A percentile compares a stretch with the other conserved stretches of the same genome.
Evolutionary conservation across 1,140 invertebrate genomes (phyloP).

Genomic region (Solenopsis fugax): DNA sequence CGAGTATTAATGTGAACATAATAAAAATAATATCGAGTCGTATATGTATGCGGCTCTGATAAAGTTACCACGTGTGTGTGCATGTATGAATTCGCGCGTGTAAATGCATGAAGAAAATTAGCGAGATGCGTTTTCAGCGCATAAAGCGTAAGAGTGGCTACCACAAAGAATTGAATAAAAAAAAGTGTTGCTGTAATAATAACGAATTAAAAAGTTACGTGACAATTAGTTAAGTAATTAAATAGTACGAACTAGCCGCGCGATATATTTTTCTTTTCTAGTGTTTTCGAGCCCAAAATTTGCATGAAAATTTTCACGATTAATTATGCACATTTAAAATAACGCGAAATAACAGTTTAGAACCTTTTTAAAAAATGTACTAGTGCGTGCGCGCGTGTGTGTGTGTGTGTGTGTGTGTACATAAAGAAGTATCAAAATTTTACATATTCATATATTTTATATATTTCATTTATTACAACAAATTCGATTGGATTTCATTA

Average conservation of each 20-base stretch:
- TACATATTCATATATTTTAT: no score
- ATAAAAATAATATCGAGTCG: constrained; percentile 11
- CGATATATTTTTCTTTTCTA: neutral
- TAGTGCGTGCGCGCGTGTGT: no score
- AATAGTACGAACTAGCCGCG: neutral
- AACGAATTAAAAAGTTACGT: neutral
- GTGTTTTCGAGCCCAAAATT: neutral
- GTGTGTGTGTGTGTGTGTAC: neutral
- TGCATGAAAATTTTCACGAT: neutral
- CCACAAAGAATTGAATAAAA: neutral
- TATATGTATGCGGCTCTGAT: neutral
- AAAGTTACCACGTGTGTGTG: neutral
- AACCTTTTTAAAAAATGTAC: neutral
- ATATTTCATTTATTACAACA: no score
- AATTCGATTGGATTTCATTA: no score
- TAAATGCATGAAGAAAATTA: constrained; percentile 26
- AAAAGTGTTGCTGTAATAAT: neutral
- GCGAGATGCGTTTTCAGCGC: neutral
- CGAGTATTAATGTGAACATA: constrained; percentile 5
- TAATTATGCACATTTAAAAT: neutral
- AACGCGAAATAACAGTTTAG: neutral
- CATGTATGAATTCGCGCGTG: neutral
- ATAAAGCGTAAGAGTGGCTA: neutral
- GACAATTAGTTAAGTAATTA: constrained; percentile 32
- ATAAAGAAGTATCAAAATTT: neutral